Evolutionary conservation across 2,797 vertebrate genomes (phyloP), one percentile per base, ranked within the genome.

Genomic region (Limosa lapponica): DNA sequence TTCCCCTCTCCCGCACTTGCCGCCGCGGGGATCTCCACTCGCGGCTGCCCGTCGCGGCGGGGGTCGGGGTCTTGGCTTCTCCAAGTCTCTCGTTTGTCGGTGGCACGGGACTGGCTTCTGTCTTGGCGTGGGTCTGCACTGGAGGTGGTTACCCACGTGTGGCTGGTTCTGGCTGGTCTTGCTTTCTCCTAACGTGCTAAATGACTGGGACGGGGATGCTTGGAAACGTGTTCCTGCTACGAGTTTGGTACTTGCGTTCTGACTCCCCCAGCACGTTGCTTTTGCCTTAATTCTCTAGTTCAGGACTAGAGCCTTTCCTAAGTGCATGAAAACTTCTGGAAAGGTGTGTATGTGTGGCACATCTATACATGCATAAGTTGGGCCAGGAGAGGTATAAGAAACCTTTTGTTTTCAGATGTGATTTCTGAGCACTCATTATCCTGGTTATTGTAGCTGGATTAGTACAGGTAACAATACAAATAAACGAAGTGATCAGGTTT

Each of bases 401-500:
- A 15, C 37, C 23, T 87, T 89, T 90, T 65, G 57, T 95, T 88
- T 84, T 27, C 73, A 17, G 46, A 8, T 86, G 49, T 59, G 11
- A 10, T 93, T 96, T 32, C 41, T 30, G n/a, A 82, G 55, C 54
- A 11, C 52, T 82, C 85, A 34, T 72, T 94, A 82, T 92, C 65
- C 88, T 74, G 54, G 48, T 94, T 94, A 58, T 96, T 93, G 95
- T 95, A 89, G 94, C 82, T 96, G 93, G 70, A 91, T 97, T 97
- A 95, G 81, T 87, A 82, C 81, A 95, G 78, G 95, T 97, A 96
- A 86, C 91, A 89, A 75, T 96, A 85, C 64, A 93, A 72, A 85
- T 96, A 95, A 95, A 97, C 96, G 72, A 95, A 96, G 82, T 52
- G 75, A 94, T 74, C 75, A 89, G 82, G 74, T 96, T 98, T 97